Percentiles rank a stretch among this genome's conserved stretches.
phyloP scores from a whole-genome alignment of 2,113 vertebrate species.

The Oxygymnocypris stewartii region DNA sequence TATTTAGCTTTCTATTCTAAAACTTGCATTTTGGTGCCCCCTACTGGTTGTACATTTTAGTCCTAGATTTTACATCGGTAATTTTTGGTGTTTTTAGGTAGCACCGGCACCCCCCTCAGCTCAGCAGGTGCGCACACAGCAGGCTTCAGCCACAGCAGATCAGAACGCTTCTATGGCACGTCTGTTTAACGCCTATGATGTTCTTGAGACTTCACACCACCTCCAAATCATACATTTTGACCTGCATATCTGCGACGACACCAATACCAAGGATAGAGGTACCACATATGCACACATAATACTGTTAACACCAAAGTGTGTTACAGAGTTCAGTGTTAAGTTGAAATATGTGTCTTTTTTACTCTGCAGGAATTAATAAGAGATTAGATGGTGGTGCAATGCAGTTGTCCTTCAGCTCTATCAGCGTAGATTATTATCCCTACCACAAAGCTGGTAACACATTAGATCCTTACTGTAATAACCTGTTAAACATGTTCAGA shows the following conservation, averaged over 20 bases:
- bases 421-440: conserved; percentile 96
- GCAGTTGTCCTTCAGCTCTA: conserved; percentile 93
- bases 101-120: conserved; percentile 74
- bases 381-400: conserved; percentile 92
- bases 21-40: background rate
- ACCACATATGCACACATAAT: conserved; percentile 29
- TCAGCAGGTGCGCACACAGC: conserved; percentile 84
- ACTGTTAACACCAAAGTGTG: background rate
- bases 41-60: background rate
- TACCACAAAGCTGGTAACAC: conserved; percentile 92
- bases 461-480: background rate
- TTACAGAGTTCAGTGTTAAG: background rate
- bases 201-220: conserved; percentile 96
- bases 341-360: background rate
- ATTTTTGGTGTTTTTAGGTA: conserved; percentile 72
- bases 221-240: conserved; percentile 95
- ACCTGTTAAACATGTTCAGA: background rate
- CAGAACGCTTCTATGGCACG: conserved; percentile 86
- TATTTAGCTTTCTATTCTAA: background rate
- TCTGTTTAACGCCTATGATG: conserved; percentile 87
- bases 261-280: conserved; percentile 93
- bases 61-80: background rate
- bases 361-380: conserved; percentile 78
- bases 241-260: conserved; percentile 97
- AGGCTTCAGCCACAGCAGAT: conserved; percentile 79